Evolutionary conservation across 2,888 invertebrate species (phyloP).

Genomic region (Agrilus biguttatus): DNA sequence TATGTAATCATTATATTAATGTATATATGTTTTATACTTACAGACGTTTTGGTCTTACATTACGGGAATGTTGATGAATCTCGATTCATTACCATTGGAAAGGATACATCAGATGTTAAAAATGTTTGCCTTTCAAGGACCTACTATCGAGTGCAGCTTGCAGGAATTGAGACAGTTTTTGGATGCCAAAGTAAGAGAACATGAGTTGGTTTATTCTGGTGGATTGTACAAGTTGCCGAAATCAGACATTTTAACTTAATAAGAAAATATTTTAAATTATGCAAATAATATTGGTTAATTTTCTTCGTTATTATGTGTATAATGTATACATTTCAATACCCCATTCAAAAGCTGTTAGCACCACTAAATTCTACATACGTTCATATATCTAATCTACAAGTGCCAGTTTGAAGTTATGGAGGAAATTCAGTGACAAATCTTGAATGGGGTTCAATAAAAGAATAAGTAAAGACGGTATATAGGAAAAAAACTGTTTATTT

Average conservation of each 20-base stretch:
- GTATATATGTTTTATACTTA: conserved; percentile 15
- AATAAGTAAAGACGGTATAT: no score
- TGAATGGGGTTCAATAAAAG: no score
- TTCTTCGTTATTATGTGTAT: neutral
- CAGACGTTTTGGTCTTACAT: conserved; percentile 92
- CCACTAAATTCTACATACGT: no score
- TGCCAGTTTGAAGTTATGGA: no score
- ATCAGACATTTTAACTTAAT: conserved; percentile 17
- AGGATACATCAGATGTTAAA: conserved; percentile 92
- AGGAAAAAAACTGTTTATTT: no score
- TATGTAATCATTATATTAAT: neutral
- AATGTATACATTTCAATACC: neutral
- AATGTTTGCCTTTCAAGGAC: conserved; percentile 91
- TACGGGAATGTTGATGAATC: conserved; percentile 90
- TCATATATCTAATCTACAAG: no score
- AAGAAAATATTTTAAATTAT: no score
- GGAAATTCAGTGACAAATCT: no score
- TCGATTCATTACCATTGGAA: conserved; percentile 81
- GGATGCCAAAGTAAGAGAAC: conserved; percentile 84
- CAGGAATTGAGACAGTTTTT: conserved; percentile 80
- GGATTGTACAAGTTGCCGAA: conserved; percentile 83
- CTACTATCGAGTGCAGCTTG: conserved; percentile 73
- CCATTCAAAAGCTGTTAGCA: neutral
- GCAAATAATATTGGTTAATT: neutral
- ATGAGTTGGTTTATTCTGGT: conserved; percentile 70